Evolutionary conservation across 2,797 vertebrate species (phyloP), one percentile per base, ranked within the genome.

Genomic region (Thamnophis elegans): DNA sequence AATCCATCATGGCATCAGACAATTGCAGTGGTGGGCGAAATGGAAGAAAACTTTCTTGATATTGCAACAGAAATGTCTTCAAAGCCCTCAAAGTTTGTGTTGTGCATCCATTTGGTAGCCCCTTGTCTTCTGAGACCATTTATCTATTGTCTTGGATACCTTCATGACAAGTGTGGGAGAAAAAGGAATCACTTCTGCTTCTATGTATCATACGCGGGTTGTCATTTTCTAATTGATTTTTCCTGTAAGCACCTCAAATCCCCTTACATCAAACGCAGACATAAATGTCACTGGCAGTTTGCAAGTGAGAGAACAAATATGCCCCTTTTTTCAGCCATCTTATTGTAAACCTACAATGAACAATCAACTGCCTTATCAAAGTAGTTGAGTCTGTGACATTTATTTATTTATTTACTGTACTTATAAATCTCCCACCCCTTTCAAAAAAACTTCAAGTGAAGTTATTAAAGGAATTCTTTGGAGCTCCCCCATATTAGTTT

Each of bases 1-100:
- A 88, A 90, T 92, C 89, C 91, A 73, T 91, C 82, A 62, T 90
- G 94, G 91, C 60, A 22, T 68, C 59, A 62, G 90, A 78, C 42
- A 91, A 0, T 92, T 92, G 16, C 47, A 20, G 68, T 58, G 1
- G 36, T 93, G 4, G 89, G 42, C 28, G 55, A 85, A 65, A 93
- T 20, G 47, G 26, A 36, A 94, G 85, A 60, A 89, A 73, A 93
- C 10, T 51, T 54, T 94, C 62, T 93, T 55, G 78, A 78, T 62
- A 26, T 5, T 85, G 73, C 65, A 53, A n/a, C 11, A 7, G 51
- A 26, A 53, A 20, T 22, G 88, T 36, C 26, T 36, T 51, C 14
- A 56, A 65, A n/a, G 55, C 4, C 36, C 32, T 89, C 78, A 56
- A 89, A 92, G 26, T 3, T 88, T 22, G 36, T 73, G 87, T 53